Base-by-base conservation (phyloP, 2,888 invertebrate genomes). In the Tipula lateralis region DNA sequence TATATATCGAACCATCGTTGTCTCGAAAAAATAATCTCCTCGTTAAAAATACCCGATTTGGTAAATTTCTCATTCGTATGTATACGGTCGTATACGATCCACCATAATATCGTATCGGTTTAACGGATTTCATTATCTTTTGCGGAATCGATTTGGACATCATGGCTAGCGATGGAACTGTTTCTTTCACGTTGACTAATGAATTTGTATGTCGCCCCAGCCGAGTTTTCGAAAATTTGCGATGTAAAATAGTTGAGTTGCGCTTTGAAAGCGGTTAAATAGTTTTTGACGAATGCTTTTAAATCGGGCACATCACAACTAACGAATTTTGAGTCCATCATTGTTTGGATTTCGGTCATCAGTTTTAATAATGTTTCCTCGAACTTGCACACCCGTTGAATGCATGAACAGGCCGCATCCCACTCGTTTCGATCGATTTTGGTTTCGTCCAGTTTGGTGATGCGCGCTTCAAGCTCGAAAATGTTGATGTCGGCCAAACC, bases 291-390 rank as follows among this genome's bases (percentile, higher is more conserved):
- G 66, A 87, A 89, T 81, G 88, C 88, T 85, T 90, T 90, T 1
- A 90, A 85, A 0, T 89, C 87, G 29, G 89, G 89, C 85, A 90
- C 88, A 80, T 89, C 88, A 0, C 88, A 86, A 84, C 89, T 90
- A 84, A 90, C 89, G 85, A 90, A 84, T 85, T 90, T 90, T 2
- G 88, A 86, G 84, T 90, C 90, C 19, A 90, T 85, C 88, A 90
- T 90, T 1, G 89, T 89, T 87, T 90, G 90, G 82, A 90, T 86
- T 85, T 90, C 90, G 86, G 88, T 88, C 88, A 90, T 89, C 83
- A 89, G 87, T 19, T 85, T 85, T 0, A 89, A 30, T 29, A 90
- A 89, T 0, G 87, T 87, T 0, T 85, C 19, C 19, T 88, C 87
- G 36, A 89, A 87, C 0, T 87, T 86, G 9, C 12, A 66, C 1